Conservation (phyloP, 2,113 vertebrate genomes). For the Callionymus lyra region DNA sequence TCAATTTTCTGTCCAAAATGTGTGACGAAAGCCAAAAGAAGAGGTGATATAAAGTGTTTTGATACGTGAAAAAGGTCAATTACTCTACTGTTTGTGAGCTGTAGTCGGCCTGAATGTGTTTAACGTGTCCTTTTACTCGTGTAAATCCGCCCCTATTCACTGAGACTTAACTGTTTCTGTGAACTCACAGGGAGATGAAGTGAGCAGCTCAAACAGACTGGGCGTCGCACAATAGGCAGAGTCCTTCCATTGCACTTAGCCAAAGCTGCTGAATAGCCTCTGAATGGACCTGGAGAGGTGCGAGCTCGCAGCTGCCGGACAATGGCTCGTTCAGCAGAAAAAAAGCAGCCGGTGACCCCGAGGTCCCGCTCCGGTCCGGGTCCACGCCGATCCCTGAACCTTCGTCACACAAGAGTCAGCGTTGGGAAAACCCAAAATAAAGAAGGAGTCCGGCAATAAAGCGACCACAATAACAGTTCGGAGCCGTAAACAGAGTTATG, state of each 20-base stretch:
- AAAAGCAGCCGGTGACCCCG: constrained; percentile 40
- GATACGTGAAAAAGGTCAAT: constrained; percentile 24
- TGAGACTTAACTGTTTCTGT: constrained; percentile 44
- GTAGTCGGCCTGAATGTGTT: constrained; percentile 37
- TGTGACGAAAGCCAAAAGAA: constrained; percentile 14
- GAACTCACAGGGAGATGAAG: constrained; percentile 55
- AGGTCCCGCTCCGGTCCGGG: constrained; percentile 20
- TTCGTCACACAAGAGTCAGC: constrained; percentile 25
- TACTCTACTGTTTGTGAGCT: constrained; percentile 21
- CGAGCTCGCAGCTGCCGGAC: constrained; percentile 41
- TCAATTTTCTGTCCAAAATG: background rate
- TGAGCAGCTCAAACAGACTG: constrained; percentile 51
- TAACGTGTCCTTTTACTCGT: constrained; percentile 43
- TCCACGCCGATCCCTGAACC: constrained; percentile 42
- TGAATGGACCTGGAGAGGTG: constrained; percentile 42
- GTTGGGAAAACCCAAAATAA: constrained; percentile 6
- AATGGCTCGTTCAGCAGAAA: constrained; percentile 52
- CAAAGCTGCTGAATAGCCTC: constrained; percentile 40
- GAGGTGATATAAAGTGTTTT: constrained; percentile 2
- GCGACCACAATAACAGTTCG: constrained; percentile 19
- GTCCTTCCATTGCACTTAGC: constrained; percentile 44
- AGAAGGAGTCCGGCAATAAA: constrained; percentile 6
- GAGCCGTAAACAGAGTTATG: constrained; percentile 3
- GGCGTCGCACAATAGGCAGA: constrained; percentile 40
- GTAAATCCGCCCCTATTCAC: constrained; percentile 46